Conservation (phyloP, 2,797 vertebrate species). For the Danio kyathit region DNA sequence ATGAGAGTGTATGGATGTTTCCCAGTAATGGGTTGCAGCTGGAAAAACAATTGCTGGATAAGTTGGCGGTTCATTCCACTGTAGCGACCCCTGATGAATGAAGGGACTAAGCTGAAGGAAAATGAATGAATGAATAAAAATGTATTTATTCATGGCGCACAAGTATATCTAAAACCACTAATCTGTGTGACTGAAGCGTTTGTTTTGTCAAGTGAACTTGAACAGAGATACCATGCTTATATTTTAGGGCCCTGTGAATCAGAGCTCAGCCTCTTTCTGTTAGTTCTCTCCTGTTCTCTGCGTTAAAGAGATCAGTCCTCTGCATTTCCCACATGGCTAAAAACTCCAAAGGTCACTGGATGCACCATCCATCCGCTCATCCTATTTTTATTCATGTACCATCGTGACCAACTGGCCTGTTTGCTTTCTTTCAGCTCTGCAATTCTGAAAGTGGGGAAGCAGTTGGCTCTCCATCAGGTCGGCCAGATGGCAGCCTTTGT, state of each 20-base stretch:
- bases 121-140: too few relatives aligned
- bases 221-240: background rate
- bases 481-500: constrained; percentile 49
- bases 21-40: too few relatives aligned
- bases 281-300: background rate
- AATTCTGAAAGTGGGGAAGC: constrained; percentile 64
- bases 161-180: background rate
- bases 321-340: constrained; percentile 43
- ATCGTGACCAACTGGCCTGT: constrained; percentile 61
- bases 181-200: background rate
- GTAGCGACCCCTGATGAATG: too few relatives aligned
- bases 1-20: too few relatives aligned
- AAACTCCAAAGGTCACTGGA: constrained; percentile 59
- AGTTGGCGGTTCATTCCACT: too few relatives aligned
- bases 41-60: too few relatives aligned
- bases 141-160: background rate
- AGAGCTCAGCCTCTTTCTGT: background rate
- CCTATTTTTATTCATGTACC: constrained; percentile 67
- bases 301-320: constrained; percentile 17
- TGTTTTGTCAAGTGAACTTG: background rate
- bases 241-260: background rate
- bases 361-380: constrained; percentile 65
- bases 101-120: too few relatives aligned
- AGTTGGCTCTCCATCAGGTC: constrained; percentile 61
- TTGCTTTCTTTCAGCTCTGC: constrained; percentile 63